Evolutionary conservation across 2,888 invertebrate species (phyloP), one percentile per base, ranked within the genome.

Genomic region (Epirrita christyi): DNA sequence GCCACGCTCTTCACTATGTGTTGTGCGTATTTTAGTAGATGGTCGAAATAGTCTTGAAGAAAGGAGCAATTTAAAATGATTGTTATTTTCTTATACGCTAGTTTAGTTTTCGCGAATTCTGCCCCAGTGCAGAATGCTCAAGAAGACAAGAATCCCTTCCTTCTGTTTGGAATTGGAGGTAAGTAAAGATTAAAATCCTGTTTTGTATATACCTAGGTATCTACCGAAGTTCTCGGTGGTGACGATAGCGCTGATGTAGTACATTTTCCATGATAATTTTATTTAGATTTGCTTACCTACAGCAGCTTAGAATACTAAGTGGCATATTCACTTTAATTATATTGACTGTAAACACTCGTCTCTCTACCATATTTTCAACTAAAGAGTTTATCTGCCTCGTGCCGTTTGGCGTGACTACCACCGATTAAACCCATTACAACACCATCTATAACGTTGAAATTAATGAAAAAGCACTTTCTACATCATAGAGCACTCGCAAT

Each of bases 71-170:
- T 38, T 27, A 65, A 63, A 54, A 67, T 69, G 67, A 36, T 61
- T 44, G 53, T 56, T 47, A 43, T 65, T 38, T 28, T 63, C 15
- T 6, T 71, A 46, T 45, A 52, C 48, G 56, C 48, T 40, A 37
- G 76, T 51, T 61, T 75, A 29, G 61, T 69, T 56, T 58, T 55
- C 32, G 62, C 59, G 13, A 63, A 55, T 48, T 73, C 73, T 28
- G 78, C 78, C 10, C 80, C 83, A 13, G 9, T 78, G 45, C 60
- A 49, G 21, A 70, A 78, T 53, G 63, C 70, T 40, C 60, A 46
- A 27, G 72, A 77, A 56, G 64, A 67, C 9, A 61, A 55, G 37
- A 57, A 63, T 64, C 50, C 68, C 40, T 60, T 61, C 21, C 38
- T 51, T 47, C 15, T 64, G 37, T 59, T 61, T 47, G 67, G 58